Percentiles rank a stretch among this genome's conserved stretches.
phyloP scores from a whole-genome alignment of 2,888 invertebrate genomes.

The Xiphydria camelus region DNA sequence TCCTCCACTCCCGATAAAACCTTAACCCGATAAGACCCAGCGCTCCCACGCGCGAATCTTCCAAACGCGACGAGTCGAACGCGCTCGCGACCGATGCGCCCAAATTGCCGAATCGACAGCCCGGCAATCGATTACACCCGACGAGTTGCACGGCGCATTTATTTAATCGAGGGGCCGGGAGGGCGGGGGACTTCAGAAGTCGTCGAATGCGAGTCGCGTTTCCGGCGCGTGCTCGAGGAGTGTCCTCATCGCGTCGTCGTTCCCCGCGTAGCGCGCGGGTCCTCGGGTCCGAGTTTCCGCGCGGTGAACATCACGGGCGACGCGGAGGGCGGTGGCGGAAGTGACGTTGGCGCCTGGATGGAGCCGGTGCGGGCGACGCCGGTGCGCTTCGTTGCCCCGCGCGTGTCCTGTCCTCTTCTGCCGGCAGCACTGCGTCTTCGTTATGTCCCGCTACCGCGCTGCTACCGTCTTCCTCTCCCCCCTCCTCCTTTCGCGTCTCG shows the following conservation, averaged over 20 bases:
- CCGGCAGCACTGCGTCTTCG: conserved; percentile 51
- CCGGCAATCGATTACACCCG: no score
- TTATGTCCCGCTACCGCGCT: conserved; percentile 53
- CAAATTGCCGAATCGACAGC: conserved; percentile 44
- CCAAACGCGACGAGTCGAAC: conserved; percentile 6
- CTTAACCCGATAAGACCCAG: no score
- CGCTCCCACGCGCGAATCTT: no score
- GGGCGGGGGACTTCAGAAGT: conserved; percentile 21
- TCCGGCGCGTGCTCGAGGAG: conserved; percentile 39
- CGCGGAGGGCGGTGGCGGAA: conserved; percentile 46
- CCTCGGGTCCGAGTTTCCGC: not conserved
- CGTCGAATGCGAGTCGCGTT: conserved; percentile 32
- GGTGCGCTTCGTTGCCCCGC: conserved; percentile 54
- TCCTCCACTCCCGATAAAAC: no score
- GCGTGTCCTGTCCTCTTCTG: conserved; percentile 42
- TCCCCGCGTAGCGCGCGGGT: conserved; percentile 1
- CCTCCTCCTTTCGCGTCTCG: no score
- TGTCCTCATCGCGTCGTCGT: conserved; percentile 7
- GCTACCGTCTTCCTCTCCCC: no score
- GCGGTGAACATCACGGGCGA: conserved; percentile 5
- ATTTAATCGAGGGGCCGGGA: conserved; percentile 34
- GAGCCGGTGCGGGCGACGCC: conserved; percentile 56
- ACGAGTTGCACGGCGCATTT: conserved; percentile 40
- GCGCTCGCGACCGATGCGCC: conserved; percentile 33
- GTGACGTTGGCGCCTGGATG: conserved; percentile 58